Conservation (phyloP, 2,797 vertebrate genomes). For the Esox masquinongy region DNA sequence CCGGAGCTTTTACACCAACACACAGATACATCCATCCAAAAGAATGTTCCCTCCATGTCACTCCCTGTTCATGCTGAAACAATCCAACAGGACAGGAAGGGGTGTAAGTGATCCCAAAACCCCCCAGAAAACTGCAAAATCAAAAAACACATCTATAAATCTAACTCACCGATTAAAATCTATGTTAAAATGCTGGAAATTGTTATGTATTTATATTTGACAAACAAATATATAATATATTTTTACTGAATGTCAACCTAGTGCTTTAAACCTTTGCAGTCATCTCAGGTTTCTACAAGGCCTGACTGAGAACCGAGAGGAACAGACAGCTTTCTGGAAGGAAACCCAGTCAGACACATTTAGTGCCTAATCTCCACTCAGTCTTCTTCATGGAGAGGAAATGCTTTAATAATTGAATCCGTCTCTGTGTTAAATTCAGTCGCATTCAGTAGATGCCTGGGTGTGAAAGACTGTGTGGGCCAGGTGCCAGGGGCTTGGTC, state of each 20-base stretch:
- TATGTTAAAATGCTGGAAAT: too few relatives aligned
- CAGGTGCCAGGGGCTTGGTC: not conserved
- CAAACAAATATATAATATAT: too few relatives aligned
- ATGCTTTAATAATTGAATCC: conserved; percentile 3
- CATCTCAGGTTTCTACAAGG: not conserved
- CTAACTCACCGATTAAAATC: too few relatives aligned
- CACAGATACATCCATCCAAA: too few relatives aligned
- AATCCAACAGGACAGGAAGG: too few relatives aligned
- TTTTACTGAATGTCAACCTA: not conserved
- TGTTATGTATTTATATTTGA: too few relatives aligned
- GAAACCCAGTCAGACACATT: not conserved
- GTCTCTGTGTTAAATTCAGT: not conserved
- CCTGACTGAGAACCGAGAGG: not conserved
- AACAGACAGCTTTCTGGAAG: not conserved
- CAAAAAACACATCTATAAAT: too few relatives aligned
- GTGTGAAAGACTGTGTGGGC: not conserved
- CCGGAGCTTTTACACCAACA: too few relatives aligned
- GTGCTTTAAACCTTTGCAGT: not conserved
- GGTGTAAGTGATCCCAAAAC: too few relatives aligned
- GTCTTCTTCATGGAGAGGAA: not conserved
- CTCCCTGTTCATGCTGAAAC: too few relatives aligned
- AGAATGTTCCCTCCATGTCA: too few relatives aligned
- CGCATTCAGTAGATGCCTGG: not conserved
- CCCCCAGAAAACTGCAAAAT: too few relatives aligned
- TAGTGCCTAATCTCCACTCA: not conserved